Conservation (phyloP, 2,888 invertebrate species). For the Piscicola geometra region DNA sequence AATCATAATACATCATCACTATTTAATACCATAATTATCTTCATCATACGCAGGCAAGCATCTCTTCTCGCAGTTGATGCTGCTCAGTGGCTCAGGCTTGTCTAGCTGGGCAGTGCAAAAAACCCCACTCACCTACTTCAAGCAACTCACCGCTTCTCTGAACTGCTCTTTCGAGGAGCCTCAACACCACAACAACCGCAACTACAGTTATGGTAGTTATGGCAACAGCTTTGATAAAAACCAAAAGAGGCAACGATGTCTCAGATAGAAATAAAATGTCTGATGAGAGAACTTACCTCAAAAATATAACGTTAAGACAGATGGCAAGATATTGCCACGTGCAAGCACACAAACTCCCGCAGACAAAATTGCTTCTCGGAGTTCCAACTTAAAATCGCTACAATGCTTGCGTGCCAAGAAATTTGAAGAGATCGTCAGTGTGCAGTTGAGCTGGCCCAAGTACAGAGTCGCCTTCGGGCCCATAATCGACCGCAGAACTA, state of each 20-base stretch:
- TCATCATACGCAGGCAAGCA: constrained; percentile 44
- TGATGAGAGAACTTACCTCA: too few relatives aligned
- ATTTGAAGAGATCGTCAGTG: constrained; percentile 63
- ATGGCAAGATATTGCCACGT: too few relatives aligned
- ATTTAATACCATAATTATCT: too few relatives aligned
- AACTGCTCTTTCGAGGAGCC: constrained; percentile 48
- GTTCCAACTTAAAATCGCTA: constrained; percentile 38
- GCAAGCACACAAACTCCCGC: too few relatives aligned
- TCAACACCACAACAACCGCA: neutral
- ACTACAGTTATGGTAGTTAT: neutral
- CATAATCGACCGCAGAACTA: constrained; percentile 42
- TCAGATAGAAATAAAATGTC: too few relatives aligned
- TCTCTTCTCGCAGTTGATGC: constrained; percentile 70
- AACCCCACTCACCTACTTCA: constrained; percentile 49
- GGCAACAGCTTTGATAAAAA: too few relatives aligned
- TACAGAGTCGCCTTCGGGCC: constrained; percentile 53
- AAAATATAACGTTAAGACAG: too few relatives aligned
- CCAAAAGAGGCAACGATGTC: too few relatives aligned
- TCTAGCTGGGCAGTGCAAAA: constrained; percentile 51
- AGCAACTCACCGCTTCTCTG: constrained; percentile 49
- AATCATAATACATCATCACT: too few relatives aligned
- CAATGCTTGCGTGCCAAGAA: constrained; percentile 61
- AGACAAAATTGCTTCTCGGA: neutral
- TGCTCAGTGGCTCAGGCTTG: constrained; percentile 77
- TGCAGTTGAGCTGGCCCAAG: constrained; percentile 49